These are phyloP conservation scores for Araneus ventricosus DNA, from an alignment of 1,140 invertebrate species.

Conservation along the genomic window DNA sequence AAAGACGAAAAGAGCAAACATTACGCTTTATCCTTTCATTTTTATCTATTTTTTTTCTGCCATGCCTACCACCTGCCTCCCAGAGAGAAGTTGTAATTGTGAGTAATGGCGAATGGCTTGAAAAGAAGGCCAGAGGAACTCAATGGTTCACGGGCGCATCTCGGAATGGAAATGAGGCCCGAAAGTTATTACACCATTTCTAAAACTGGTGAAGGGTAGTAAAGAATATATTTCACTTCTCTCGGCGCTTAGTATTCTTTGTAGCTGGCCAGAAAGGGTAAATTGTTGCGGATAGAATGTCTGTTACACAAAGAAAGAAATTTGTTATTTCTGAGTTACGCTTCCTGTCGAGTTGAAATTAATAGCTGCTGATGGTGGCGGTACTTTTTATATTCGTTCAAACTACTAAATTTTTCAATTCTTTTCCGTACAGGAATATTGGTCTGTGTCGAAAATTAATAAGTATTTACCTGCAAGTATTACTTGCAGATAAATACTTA, in stretches of 20 bases:
- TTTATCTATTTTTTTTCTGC: neutral
- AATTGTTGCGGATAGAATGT: neutral
- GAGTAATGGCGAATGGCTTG: neutral
- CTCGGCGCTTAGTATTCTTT: neutral
- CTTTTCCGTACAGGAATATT: neutral
- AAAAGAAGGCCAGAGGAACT: neutral
- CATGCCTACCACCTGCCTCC: neutral
- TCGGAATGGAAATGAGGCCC: constrained; percentile 9
- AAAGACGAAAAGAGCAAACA: neutral
- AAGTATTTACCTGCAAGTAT: no score
- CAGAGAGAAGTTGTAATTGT: constrained; percentile 7
- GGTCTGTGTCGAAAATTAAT: no score
- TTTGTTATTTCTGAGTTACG: neutral
- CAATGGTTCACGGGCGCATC: neutral
- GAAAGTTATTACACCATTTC: neutral
- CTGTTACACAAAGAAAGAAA: neutral
- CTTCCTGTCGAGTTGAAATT: neutral
- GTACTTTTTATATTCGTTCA: neutral
- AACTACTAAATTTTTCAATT: neutral
- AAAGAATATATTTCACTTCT: neutral
- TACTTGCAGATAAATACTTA: no score
- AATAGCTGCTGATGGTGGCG: neutral
- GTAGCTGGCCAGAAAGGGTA: neutral
- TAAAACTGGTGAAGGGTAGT: neutral
- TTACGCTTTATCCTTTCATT: neutral